Evolutionary conservation across 2,888 invertebrate genomes (phyloP).

Genomic region (Lochmaea capreae): DNA sequence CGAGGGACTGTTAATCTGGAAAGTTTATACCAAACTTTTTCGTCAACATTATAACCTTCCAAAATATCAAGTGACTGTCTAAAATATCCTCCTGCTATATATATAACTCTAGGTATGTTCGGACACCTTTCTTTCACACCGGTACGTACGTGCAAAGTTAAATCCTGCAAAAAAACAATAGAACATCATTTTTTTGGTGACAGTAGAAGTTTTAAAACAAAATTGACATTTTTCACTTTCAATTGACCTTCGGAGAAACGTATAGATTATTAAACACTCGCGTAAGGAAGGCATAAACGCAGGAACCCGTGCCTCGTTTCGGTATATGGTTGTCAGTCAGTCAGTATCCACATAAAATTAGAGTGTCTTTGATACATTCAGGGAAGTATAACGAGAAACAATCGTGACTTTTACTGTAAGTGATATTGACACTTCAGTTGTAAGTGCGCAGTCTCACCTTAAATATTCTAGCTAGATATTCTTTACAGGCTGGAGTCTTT

Average conservation of each 20-base stretch:
- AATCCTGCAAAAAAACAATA: constrained; percentile 70
- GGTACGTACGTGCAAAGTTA: constrained; percentile 88
- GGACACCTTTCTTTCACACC: constrained; percentile 88
- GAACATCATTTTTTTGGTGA: neutral
- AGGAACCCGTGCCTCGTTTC: no score
- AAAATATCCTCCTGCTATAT: constrained; percentile 91
- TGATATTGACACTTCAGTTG: no score
- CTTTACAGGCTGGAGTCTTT: constrained; percentile 88
- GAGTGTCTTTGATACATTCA: no score
- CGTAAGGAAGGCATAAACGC: no score
- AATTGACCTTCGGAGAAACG: no score
- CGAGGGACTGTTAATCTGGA: constrained; percentile 88
- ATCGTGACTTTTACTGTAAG: no score
- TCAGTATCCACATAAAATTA: no score
- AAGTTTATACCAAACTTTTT: constrained; percentile 85
- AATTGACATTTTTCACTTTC: no score
- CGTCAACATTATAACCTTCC: constrained; percentile 90
- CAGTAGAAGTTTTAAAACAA: constrained; percentile 13
- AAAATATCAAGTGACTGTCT: constrained; percentile 87
- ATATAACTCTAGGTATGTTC: constrained; percentile 89
- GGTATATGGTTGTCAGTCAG: no score
- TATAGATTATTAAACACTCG: no score
- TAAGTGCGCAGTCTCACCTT: constrained; percentile 66
- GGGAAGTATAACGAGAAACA: no score
- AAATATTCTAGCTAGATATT: constrained; percentile 90